Percentiles rank a stretch among this genome's conserved stretches.
Evolutionary conservation across 2,113 vertebrate species (phyloP).

Genomic region (Aplodontia rufa): DNA sequence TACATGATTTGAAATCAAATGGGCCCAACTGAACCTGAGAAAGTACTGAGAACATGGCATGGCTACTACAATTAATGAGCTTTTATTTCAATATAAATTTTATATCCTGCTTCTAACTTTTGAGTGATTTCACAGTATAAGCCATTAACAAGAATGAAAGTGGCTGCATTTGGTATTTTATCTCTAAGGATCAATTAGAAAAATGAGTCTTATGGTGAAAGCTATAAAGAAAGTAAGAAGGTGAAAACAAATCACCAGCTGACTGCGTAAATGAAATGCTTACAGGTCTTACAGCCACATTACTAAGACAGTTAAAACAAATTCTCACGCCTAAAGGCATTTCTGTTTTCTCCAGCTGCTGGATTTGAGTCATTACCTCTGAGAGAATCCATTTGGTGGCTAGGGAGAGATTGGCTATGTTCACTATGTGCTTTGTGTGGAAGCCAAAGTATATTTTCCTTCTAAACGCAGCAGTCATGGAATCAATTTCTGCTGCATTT

Average conservation of each 20-base stretch:
- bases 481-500: conserved; percentile 24
- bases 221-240: background rate
- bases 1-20: background rate
- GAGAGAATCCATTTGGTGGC: conserved; percentile 9
- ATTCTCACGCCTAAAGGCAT: background rate
- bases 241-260: background rate
- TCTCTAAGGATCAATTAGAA: background rate
- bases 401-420: background rate
- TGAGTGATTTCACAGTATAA: conserved; percentile 60
- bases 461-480: background rate
- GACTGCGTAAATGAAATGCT: background rate
- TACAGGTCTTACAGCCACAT: background rate
- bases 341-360: background rate
- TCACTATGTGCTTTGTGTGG: conserved; percentile 20
- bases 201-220: background rate
- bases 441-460: conserved; percentile 66
- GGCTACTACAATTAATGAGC: background rate
- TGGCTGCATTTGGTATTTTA: conserved; percentile 48
- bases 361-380: background rate
- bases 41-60: conserved; percentile 18
- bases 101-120: conserved; percentile 18
- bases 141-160: conserved; percentile 60
- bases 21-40: conserved; percentile 2
- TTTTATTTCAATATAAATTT: conserved; percentile 20
- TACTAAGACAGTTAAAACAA: background rate